These are phyloP conservation scores for Calcarius ornatus DNA, from an alignment of 2,113 vertebrate species.

Conservation along the genomic window DNA sequence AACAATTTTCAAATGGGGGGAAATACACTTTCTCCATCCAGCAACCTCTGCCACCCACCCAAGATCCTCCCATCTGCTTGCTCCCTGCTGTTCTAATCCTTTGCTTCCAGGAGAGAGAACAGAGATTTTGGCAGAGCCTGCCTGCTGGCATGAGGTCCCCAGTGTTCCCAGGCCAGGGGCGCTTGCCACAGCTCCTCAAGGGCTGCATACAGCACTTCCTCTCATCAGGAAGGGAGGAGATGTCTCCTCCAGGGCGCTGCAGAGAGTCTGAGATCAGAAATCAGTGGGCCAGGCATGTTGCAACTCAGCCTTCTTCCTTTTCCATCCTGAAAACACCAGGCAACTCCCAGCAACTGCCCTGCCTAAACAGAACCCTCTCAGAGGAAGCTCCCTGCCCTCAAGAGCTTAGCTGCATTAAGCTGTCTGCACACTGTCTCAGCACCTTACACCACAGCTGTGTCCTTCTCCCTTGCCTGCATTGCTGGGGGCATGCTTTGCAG, in stretches of 20 bases:
- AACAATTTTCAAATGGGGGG: not conserved
- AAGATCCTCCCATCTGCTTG: not conserved
- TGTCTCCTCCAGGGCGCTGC: not conserved
- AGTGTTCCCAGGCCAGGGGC: not conserved
- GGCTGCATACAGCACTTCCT: not conserved
- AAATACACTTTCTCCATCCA: not conserved
- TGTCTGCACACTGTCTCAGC: not conserved
- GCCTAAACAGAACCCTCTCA: constrained; percentile 28
- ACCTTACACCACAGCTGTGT: constrained; percentile 1
- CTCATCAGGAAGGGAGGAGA: not conserved
- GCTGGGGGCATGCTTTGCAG: not conserved
- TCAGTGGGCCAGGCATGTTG: not conserved
- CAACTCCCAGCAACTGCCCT: constrained; percentile 47
- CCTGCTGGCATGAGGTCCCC: not conserved
- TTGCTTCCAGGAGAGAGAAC: not conserved
- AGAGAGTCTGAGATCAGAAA: constrained; percentile 19
- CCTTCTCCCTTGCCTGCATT: not conserved
- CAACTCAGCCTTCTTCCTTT: constrained; percentile 20
- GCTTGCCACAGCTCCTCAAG: not conserved
- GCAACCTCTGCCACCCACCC: not conserved
- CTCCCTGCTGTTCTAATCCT: constrained; percentile 13
- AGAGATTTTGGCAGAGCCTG: constrained; percentile 9
- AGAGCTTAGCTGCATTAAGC: constrained; percentile 10
- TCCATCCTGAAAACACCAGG: constrained; percentile 25
- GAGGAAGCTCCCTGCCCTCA: constrained; percentile 22